Evolutionary conservation across 2,797 vertebrate genomes (phyloP), one percentile per base, ranked within the genome.

Genomic region (Etheostoma perlongum): DNA sequence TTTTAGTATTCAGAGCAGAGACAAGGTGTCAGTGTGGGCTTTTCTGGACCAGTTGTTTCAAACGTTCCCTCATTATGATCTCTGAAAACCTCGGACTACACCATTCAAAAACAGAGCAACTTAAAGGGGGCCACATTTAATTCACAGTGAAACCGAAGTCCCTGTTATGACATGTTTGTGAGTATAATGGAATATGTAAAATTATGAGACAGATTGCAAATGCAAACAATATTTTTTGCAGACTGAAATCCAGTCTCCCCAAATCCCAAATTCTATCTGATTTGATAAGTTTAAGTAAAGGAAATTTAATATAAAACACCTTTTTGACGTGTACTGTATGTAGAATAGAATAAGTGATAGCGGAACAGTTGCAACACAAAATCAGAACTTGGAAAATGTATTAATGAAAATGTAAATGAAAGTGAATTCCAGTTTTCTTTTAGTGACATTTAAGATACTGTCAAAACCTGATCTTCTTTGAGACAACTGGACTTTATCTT

Each of bases 41-140:
- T 61, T 72, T 61, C 51, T 57, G 23, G 54, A 33, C 8, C 54
- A 25, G 36, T 14, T 67, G 15, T 13, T 57, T 57, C 19, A 63
- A 61, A 33, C 44, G 16, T 63, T 63, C 51, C n/a, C n/a, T 49
- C n/a, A 4, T 57, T 25, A 21, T 36, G n/a, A 54, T 62, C 53
- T 46, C 23, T 23, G 63, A 65, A 19, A 51, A 33, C 49, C 36
- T 54, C 51, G 11, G 42, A 57, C 18, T 46, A 13, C 23, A 18
- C 15, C 9, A n/a, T 63, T 61, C 27, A 25, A 47, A 62, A 30
- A 51, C 5, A 30, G 27, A 30, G 18, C 2, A 33, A 55, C 21
- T 16, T 27, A 15, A 36, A 55, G 3, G 30, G 10, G 47, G 5
- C 5, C 11, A 4, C 4, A 15, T 44, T 61, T 21, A 51, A 15